Evolutionary conservation across 2,888 invertebrate genomes (phyloP), one percentile per base, ranked within the genome.

Genomic region (Falcaria lacertinaria): DNA sequence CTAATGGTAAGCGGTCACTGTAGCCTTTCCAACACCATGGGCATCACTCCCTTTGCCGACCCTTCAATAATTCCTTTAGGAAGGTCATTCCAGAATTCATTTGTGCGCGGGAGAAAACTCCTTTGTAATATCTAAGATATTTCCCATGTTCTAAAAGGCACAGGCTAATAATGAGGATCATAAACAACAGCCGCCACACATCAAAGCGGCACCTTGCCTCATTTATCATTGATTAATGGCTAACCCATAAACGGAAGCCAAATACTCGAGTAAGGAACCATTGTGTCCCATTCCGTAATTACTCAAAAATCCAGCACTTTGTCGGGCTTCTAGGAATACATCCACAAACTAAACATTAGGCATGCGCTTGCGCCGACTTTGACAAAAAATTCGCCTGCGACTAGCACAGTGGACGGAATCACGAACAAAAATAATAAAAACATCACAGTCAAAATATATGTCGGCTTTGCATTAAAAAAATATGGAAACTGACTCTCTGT

Each of bases 401-500:
- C 70, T 74, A 79, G 71, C 79, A 77, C 74, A 71, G 71, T 68
- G 54, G 63, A 69, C 68, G 70, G 71, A 72, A 80, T 83, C 82
- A 81, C 79, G 81, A 71, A 87, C 88, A 86, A 85, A 88, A 89
- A 84, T 89, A 87, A 89, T 89, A 88, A 88, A 88, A 88, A 89
- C 88, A 88, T 87, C 88, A 86, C 79, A 85, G 89, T 89, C 89
- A 88, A 88, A 89, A 89, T 89, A 89, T 87, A 89, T 86, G 83
- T 84, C 76, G 77, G 81, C 63, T 73, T 73, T 52, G 48, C 58
- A 62, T 78, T 37, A 50, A 54, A 66, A 84, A 80, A 86, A 79
- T 73, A 56, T 74, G 72, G 82, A 77, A 78, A 80, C 72, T 79
- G 80, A 82, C 82, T 82, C 64, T 81, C 65, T 78, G 79, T 75